A percentile compares a stretch with the other conserved stretches of the same genome.
These are phyloP conservation scores for Drosophila equinoxialis DNA, from an alignment of 1,140 invertebrate genomes.

Conservation along the genomic window DNA sequence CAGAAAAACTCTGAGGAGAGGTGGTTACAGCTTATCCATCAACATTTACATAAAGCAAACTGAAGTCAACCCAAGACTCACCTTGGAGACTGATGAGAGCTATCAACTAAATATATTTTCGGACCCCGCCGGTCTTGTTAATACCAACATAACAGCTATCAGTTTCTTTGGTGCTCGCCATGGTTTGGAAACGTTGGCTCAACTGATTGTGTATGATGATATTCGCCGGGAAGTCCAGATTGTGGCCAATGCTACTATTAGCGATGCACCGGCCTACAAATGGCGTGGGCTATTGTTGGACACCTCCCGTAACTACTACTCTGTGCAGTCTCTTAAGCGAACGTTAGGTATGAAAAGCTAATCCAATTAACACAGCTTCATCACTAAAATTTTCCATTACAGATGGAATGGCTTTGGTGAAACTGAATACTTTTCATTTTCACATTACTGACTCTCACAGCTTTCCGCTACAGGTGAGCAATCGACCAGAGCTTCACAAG, in stretches of 20 bases:
- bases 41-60: constrained; percentile 58
- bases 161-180: constrained; percentile 90
- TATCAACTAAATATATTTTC: constrained; percentile 86
- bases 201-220: constrained; percentile 90
- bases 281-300: constrained; percentile 91
- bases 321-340: constrained; percentile 87
- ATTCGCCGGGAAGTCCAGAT: constrained; percentile 83
- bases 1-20: constrained; percentile 43
- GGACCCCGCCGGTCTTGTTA: constrained; percentile 79
- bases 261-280: constrained; percentile 88
- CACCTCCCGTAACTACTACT: constrained; percentile 89
- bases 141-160: constrained; percentile 85
- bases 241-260: constrained; percentile 85
- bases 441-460: constrained; percentile 95
- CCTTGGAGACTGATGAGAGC: constrained; percentile 87
- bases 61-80: constrained; percentile 69
- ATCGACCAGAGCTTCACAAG: constrained; percentile 87
- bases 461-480: constrained; percentile 90
- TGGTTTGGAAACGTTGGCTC: constrained; percentile 90
- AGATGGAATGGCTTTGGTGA: constrained; percentile 91
- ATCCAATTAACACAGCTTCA: background rate
- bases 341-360: constrained; percentile 85
- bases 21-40: constrained; percentile 70
- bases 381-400: constrained; percentile 3
- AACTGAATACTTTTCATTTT: constrained; percentile 94